Evolutionary conservation across 1,140 invertebrate genomes (phyloP), one percentile per base, ranked within the genome.

Genomic region (Drosophila yakuba): DNA sequence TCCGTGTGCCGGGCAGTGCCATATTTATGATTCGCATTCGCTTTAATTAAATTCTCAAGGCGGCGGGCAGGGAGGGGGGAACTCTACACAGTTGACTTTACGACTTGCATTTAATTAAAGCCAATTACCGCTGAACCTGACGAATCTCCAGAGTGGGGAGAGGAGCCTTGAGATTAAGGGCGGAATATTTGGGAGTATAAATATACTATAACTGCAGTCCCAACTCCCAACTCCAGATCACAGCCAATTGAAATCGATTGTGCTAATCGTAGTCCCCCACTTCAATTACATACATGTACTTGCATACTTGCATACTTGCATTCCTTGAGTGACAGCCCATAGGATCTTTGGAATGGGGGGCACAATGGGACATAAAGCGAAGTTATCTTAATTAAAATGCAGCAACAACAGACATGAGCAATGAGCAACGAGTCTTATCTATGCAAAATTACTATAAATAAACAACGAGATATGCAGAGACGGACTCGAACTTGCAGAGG

Each of bases 311-410:
- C 20, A 20, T 20, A 20, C 20, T 20, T 20, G 20, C 20, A 20
- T 20, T 32, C 8, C 7, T 32, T 67, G 62, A 69, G 43, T 68
- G 67, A 69, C 67, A 56, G 23, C 23, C 32, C 38, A n/a, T 11
- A 17, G 23, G 12, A 38, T 43, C 45, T n/a, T 14, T 17, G 28
- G 4, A 55, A 32, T 6, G 14, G 20, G n/a, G 23, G 12, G 12
- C 10, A 35, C 25, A 50, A 14, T 32, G 12, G 20, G 20, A 20
- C 20, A 86, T 81, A 64, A 74, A 82, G 56, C 76, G 54, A 88
- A 88, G 79, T 76, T 88, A 86, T 86, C 83, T 82, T 83, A 76
- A 88, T 88, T 72, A 79, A 88, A 88, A 82, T 83, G 83, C 82
- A 86, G 64, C 74, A 81, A 61, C 39, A 68, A 88, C 64, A 74